Evolutionary conservation across 2,797 vertebrate species (phyloP), one percentile per base, ranked within the genome.

Genomic region (Cryptoprocta ferox): DNA sequence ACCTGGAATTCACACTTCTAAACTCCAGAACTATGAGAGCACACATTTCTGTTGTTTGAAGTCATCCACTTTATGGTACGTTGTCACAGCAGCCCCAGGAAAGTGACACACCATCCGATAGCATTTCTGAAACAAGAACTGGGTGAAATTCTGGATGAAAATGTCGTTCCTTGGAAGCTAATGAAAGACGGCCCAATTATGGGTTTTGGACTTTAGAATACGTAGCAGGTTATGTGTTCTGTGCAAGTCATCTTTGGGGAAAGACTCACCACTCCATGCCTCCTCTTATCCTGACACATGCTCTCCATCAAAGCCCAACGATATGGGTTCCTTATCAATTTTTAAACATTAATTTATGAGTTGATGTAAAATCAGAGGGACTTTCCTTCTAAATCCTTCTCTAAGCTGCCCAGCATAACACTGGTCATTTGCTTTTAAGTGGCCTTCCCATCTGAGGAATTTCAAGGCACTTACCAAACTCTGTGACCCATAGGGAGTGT

Each of bases 381-480:
- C 10, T 59, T 84, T 71, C 14, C 19, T 26, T 28, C 61, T 65
- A 48, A 48, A 66, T 21, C 39, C 30, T 68, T 50, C 66, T 87
- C 78, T 70, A 37, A 11, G 19, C 35, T 53, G 15, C 15, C 75
- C 56, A 79, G 8, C 37, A 6, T 61, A 56, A 90, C 42, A 56
- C 50, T 79, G 12, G 37, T 26, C 32, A 32, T 65, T 90, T 89
- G 11, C 14, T 12, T 24, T 32, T 48, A 42, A 90, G 53, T 65
- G 63, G 26, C 16, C 89, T 81, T 70, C 70, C 63, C 78, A 10
- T 92, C 42, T 42, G 45, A 28, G 42, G 42, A 32, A 32, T 82
- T 82, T 96, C 12, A 30, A 88, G 30, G 35, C 39, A 56, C 35
- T 66, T 73, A 84, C 2, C 59, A 91, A 87, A 83, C 66, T 66